Conservation (phyloP, 2,797 vertebrate species). For the Amblyopsis hoosieri region DNA sequence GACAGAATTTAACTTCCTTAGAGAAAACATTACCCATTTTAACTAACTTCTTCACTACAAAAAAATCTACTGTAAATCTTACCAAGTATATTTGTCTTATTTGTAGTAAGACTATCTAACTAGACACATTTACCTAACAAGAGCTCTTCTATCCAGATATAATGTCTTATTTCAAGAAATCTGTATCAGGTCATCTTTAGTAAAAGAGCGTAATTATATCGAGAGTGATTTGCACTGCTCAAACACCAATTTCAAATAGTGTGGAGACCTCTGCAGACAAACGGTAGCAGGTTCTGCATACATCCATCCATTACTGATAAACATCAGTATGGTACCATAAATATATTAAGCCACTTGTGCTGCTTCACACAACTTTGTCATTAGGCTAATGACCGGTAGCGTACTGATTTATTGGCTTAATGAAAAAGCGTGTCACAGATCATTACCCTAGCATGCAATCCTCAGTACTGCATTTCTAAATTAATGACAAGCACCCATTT, state of each 20-base stretch:
- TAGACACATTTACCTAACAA: too few relatives aligned
- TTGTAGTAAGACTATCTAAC: too few relatives aligned
- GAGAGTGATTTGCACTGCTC: neutral
- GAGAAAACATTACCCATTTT: too few relatives aligned
- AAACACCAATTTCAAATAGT: neutral
- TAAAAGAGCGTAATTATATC: too few relatives aligned
- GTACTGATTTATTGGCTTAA: constrained; percentile 63
- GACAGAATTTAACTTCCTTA: neutral
- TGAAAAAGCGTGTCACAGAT: constrained; percentile 61
- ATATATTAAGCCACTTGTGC: constrained; percentile 34
- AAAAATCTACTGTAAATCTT: too few relatives aligned
- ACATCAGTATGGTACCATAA: constrained; percentile 28
- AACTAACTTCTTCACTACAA: too few relatives aligned
- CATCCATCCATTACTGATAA: constrained; percentile 20
- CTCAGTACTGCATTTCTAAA: constrained; percentile 43
- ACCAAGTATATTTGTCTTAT: too few relatives aligned
- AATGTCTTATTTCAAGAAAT: too few relatives aligned
- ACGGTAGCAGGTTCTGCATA: neutral
- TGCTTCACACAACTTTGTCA: constrained; percentile 41
- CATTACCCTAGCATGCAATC: constrained; percentile 61
- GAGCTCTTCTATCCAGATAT: too few relatives aligned
- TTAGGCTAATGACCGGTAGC: constrained; percentile 58
- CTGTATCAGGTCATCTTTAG: too few relatives aligned
- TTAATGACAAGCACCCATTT: constrained; percentile 39
- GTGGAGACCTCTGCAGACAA: neutral